These are phyloP conservation scores for Yponomeuta evonymella DNA, from an alignment of 2,888 invertebrate genomes.

Conservation along the genomic window DNA sequence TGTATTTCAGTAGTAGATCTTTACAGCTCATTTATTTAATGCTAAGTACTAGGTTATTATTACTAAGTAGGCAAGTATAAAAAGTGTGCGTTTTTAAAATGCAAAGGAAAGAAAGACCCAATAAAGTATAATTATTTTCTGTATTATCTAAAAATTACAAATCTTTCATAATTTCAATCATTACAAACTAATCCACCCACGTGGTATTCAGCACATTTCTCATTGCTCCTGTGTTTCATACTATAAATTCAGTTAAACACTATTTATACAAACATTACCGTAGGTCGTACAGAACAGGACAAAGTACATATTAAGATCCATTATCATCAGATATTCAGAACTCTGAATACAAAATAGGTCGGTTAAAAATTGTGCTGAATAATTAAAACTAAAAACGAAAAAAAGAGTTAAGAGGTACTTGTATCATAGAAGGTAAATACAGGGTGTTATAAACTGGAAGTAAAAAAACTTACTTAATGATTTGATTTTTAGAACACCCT, in stretches of 20 bases:
- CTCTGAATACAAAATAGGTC: conserved; percentile 5
- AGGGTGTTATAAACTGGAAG: not conserved
- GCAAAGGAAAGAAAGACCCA: conserved; percentile 19
- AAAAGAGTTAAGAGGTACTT: conserved; percentile 10
- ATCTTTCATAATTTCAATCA: conserved; percentile 66
- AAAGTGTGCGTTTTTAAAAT: not conserved
- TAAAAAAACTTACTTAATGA: not conserved
- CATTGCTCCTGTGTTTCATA: conserved; percentile 50
- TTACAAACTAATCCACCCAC: conserved; percentile 56
- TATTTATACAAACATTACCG: conserved; percentile 42
- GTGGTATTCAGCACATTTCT: conserved; percentile 60
- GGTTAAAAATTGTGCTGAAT: conserved; percentile 18
- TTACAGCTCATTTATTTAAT: no score
- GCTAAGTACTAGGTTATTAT: no score
- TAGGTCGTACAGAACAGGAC: not conserved
- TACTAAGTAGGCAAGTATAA: no score
- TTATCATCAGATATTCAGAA: not conserved
- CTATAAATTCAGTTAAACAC: conserved; percentile 66
- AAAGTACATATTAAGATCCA: not conserved
- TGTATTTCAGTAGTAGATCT: no score
- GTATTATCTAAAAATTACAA: conserved; percentile 74
- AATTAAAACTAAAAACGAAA: conserved; percentile 7
- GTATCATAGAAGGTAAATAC: conserved; percentile 11
- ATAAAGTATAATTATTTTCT: conserved; percentile 47
- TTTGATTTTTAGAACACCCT: conserved; percentile 5